Evolutionary conservation across 2,888 invertebrate genomes (phyloP), one percentile per base, ranked within the genome.

Genomic region (Therioaphis trifolii): DNA sequence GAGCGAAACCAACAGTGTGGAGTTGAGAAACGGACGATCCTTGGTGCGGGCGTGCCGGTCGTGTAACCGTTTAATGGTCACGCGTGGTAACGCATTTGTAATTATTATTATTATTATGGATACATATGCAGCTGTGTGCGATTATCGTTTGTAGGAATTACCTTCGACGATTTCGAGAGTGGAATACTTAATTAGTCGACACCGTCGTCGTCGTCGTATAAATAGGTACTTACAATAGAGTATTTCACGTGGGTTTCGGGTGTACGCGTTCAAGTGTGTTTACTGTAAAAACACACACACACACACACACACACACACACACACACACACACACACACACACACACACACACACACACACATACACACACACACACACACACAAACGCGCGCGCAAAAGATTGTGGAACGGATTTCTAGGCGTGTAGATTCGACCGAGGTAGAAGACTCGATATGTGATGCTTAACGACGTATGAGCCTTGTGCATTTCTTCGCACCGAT

Each of bases 171-270:
- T 29, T 49, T 72, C 72, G 72, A 72, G 72, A 14, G 72, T 18
- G n/a, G 72, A 29, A 52, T 72, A 29, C 49, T 29, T n/a, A 14
- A 72, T 72, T 52, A 21, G 72, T n/a, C n/a, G n/a, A 72, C 29
- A n/a, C 18, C 9, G 43, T 15, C 52, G 52, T 4, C 14, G 61
- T 61, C 61, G 29, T 55, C 49, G 29, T 11, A 29, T 14, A 27
- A 52, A 52, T n/a, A 49, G 2, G n/a, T n/a, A n/a, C n/a, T n/a
- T n/a, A n/a, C n/a, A n/a, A n/a, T n/a, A n/a, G n/a, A n/a, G n/a
- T n/a, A n/a, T n/a, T n/a, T 52, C 72, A 72, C 72, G 72, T 52
- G 72, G n/a, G 49, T 29, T 49, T 71, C 49, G 71, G 18, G 27
- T 71, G 27, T 43, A 24, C 71, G 18, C 71, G 18, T 49, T n/a